Percentiles rank a stretch among this genome's conserved stretches.
Conservation (phyloP, 2,113 vertebrate species). For the Rallus limicola region DNA sequence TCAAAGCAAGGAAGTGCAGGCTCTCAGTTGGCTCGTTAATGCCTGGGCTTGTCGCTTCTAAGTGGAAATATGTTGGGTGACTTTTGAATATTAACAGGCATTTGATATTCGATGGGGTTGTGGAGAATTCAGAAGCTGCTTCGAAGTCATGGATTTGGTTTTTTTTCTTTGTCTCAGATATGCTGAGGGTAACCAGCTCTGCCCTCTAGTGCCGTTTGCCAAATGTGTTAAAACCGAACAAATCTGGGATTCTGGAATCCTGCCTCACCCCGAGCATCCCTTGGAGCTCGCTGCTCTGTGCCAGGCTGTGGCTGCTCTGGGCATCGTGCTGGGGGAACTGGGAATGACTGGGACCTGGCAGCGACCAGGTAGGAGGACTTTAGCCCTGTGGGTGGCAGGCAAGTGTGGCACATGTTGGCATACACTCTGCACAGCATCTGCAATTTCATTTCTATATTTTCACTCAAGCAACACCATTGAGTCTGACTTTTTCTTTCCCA, state of each 20-base stretch:
- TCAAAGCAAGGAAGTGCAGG: not conserved
- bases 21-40: rapidly evolving
- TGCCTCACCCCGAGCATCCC: not conserved
- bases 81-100: not conserved
- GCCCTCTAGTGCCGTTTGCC: conserved; percentile 43
- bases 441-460: not conserved
- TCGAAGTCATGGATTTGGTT: rapidly evolving
- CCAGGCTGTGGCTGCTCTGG: not conserved
- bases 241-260: rapidly evolving
- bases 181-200: conserved; percentile 23
- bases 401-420: not conserved
- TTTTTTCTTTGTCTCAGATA: not conserved
- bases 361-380: not conserved
- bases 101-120: not conserved
- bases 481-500: conserved; percentile 21
- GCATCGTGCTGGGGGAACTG: not conserved
- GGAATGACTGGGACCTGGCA: not conserved
- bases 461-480: not conserved
- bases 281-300: not conserved
- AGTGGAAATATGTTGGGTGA: not conserved
- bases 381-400: not conserved
- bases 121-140: not conserved
- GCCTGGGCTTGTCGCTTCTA: not conserved
- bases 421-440: not conserved
- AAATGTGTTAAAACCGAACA: not conserved